phyloP scores from a whole-genome alignment of 2,888 invertebrate genomes.

The Acanthoscelides obtectus region DNA sequence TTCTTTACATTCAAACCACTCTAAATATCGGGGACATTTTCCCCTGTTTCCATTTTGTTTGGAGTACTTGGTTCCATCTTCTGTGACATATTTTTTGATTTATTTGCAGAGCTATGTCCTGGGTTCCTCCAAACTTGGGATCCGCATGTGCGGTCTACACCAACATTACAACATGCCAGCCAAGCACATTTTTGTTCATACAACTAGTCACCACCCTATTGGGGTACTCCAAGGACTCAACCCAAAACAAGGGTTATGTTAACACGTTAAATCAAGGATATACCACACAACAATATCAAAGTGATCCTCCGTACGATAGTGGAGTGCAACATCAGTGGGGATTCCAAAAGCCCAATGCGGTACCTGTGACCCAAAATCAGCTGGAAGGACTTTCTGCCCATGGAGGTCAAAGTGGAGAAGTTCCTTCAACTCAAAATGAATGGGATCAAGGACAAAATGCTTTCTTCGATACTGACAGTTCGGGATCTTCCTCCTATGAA shows the following conservation, averaged over 20 bases:
- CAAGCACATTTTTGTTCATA: conserved; percentile 56
- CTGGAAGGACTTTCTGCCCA: not conserved
- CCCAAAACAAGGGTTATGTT: not conserved
- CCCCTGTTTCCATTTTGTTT: no score
- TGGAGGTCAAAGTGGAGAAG: not conserved
- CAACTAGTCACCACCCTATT: conserved; percentile 55
- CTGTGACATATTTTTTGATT: not conserved
- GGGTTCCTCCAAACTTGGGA: conserved; percentile 57
- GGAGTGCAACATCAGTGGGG: not conserved
- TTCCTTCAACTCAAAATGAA: not conserved
- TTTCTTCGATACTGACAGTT: not conserved
- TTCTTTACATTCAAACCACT: no score
- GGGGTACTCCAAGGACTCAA: conserved; percentile 35
- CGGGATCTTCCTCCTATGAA: not conserved
- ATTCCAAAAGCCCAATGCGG: not conserved
- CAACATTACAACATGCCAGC: conserved; percentile 56
- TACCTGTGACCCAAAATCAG: not conserved
- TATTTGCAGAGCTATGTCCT: conserved; percentile 33
- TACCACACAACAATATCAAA: not conserved
- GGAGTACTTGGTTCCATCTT: not conserved
- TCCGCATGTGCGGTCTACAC: conserved; percentile 52
- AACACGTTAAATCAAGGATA: not conserved
- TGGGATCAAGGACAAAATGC: not conserved
- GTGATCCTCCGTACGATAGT: not conserved
- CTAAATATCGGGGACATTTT: no score